Evolutionary conservation across 1,140 invertebrate genomes (phyloP), one percentile per base, ranked within the genome.

Genomic region (Drosophila kanapiae): DNA sequence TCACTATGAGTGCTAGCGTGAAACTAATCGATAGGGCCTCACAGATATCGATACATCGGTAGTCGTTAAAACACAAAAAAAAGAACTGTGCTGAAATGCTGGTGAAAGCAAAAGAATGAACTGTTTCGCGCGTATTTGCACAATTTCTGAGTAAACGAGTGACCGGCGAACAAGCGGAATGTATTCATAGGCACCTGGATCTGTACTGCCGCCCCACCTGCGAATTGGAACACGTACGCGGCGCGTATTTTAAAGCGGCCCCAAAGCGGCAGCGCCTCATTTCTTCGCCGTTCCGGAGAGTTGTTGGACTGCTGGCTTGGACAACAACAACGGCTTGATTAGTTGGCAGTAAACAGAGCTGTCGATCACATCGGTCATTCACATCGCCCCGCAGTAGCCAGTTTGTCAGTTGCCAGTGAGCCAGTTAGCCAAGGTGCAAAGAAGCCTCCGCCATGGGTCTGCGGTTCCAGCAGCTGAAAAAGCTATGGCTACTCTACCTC

Each of bases 401-500:
- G 11, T 23, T 9, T 18, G 31, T 29, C 29, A 16, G 48, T 33
- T 29, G 47, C 10, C 49, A 18, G 10, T 53, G n/a, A n/a, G 53
- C 7, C 18, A 23, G 13, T 2, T 23, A 9, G 51, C 11, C 29
- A 51, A 56, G 53, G 53, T 38, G 35, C 35, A 5, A 56, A 68
- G 16, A 40, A 53, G 63, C 71, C 57, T 40, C 40, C 74, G 71
- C 49, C 54, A 92, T 92, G 91, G 91, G 91, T 75, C 79, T 92
- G 51, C 82, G 74, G 40, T 92, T 92, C 59, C 88, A 92, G 61
- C 85, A 92, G 71, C 59, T 92, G 16, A 91, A 92, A 78, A 92
- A 92, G 70, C 77, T 92, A 7, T 92, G 91, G 91, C 71, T 92
- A 7, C 72, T 92, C 23, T 92, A 92, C 63, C 63, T 92, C 45